A percentile compares a stretch with the other conserved stretches of the same genome.
These are phyloP conservation scores for Siniperca obscura DNA, from an alignment of 2,797 vertebrate genomes.

Conservation along the genomic window DNA sequence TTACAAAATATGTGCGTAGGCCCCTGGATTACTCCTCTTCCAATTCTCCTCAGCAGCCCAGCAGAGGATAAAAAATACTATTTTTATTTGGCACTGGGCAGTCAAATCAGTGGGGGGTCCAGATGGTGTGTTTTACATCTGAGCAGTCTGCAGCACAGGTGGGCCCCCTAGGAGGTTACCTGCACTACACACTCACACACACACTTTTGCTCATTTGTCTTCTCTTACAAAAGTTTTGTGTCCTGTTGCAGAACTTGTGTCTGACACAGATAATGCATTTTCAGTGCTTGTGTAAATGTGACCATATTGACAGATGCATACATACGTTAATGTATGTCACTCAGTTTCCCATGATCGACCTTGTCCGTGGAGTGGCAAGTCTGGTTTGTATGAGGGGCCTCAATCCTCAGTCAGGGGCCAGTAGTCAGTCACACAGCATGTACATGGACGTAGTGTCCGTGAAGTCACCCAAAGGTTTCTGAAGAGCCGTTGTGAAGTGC, in stretches of 20 bases:
- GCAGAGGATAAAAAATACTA: conserved; percentile 35
- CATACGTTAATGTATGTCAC: background rate
- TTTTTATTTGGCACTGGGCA: conserved; percentile 33
- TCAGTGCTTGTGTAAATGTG: background rate
- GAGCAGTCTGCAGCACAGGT: conserved; percentile 44
- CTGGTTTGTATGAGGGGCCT: background rate
- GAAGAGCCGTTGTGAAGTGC: no score
- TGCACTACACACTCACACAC: conserved; percentile 10
- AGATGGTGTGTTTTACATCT: conserved; percentile 60
- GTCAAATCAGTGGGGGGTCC: conserved; percentile 25
- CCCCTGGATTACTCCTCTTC: background rate
- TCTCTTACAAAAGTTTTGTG: conserved; percentile 18
- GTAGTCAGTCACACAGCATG: conserved; percentile 33
- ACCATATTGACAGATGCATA: background rate
- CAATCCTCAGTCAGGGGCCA: conserved; percentile 9
- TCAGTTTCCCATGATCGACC: conserved; percentile 23
- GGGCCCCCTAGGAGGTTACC: conserved; percentile 37
- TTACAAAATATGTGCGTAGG: no score
- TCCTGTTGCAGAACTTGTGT: conserved; percentile 4
- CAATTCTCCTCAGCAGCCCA: conserved; percentile 17
- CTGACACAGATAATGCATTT: conserved; percentile 17
- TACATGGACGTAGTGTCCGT: no score
- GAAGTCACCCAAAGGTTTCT: no score
- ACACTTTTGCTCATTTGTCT: conserved; percentile 7
- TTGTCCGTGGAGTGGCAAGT: background rate